phyloP scores from a whole-genome alignment of 2,797 vertebrate genomes.

The Neomorphus geoffroyi region DNA sequence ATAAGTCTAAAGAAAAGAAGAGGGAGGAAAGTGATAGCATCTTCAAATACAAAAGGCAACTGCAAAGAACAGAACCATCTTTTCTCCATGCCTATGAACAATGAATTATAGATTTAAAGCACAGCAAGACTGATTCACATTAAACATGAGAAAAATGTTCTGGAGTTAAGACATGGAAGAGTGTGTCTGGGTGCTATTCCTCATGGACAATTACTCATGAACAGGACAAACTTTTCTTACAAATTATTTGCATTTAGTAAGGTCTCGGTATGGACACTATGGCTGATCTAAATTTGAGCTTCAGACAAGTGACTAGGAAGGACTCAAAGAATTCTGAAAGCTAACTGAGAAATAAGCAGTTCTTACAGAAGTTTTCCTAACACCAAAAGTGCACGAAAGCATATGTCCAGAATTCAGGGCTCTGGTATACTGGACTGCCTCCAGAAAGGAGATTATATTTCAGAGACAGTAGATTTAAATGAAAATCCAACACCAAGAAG shows the following conservation, averaged over 20 bases:
- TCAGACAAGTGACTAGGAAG: background rate
- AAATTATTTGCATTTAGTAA: background rate
- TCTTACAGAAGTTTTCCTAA: background rate
- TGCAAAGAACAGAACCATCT: background rate
- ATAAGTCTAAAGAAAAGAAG: background rate
- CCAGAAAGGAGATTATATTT: background rate
- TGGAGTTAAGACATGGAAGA: background rate
- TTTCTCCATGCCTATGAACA: background rate
- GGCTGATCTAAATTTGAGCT: background rate
- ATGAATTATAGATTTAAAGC: background rate
- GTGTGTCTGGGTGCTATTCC: background rate
- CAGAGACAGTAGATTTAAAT: background rate
- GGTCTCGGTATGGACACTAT: rapidly evolving
- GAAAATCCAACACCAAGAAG: background rate
- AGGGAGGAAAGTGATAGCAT: background rate
- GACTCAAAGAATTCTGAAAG: background rate
- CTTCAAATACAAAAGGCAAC: background rate
- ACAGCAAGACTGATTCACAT: background rate
- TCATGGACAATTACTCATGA: background rate
- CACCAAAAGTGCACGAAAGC: background rate
- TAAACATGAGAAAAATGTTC: background rate
- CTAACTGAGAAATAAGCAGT: background rate
- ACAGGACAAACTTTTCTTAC: background rate
- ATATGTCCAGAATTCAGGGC: background rate
- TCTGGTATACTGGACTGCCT: background rate